phyloP scores from a whole-genome alignment of 1,140 invertebrate genomes.

The Sycophaga agraensis region DNA sequence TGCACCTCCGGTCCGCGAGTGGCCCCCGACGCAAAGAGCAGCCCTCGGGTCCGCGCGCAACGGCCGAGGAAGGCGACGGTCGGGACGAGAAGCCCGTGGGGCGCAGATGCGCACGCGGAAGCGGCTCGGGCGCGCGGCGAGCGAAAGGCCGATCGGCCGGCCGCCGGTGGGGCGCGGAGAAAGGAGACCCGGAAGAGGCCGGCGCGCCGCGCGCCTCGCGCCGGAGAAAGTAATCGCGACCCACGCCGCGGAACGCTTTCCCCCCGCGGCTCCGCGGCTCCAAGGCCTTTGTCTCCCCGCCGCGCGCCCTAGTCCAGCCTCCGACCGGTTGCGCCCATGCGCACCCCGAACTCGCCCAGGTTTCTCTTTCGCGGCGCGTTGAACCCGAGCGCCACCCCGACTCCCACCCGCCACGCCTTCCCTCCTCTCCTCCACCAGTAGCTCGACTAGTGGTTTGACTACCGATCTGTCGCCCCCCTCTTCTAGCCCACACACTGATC shows the following conservation, averaged over 20 bases:
- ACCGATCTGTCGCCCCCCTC: too few species aligned
- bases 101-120: constrained; percentile 22
- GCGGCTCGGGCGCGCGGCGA: not conserved
- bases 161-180: constrained; percentile 13
- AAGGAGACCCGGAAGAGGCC: constrained; percentile 31
- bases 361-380: not conserved
- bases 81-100: not conserved
- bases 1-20: too few species aligned
- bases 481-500: too few species aligned
- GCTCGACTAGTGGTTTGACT: too few species aligned
- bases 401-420: not conserved
- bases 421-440: too few species aligned
- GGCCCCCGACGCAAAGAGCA: too few species aligned
- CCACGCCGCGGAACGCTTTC: not conserved
- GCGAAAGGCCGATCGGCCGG: too few species aligned
- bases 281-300: not conserved
- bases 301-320: not conserved
- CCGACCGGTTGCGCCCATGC: too few species aligned
- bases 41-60: too few species aligned
- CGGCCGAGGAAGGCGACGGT: not conserved
- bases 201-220: constrained; percentile 17
- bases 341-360: too few species aligned
- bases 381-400: not conserved
- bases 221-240: constrained; percentile 26
- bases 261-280: too few species aligned